These are phyloP conservation scores for Pyxicephalus adspersus DNA, from an alignment of 2,113 vertebrate species.

Conservation along the genomic window DNA sequence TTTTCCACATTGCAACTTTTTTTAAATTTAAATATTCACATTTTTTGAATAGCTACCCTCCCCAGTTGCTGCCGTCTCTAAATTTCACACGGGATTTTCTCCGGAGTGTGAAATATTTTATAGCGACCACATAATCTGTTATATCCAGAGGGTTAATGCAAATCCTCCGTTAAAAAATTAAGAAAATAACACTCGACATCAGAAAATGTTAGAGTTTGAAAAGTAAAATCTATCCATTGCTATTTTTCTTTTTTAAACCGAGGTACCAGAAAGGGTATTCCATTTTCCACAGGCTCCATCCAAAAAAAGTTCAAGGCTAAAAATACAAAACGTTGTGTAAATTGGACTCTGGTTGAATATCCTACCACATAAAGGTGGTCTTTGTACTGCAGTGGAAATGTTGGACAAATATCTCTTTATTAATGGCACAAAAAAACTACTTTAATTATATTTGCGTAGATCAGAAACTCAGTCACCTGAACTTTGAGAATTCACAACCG, in stretches of 20 bases:
- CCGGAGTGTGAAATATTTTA: background rate
- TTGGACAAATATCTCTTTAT: conserved; percentile 99
- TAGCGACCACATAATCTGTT: no score
- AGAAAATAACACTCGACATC: background rate
- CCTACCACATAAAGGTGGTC: conserved; percentile 91
- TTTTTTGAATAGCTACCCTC: no score
- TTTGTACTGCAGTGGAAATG: conserved; percentile 97
- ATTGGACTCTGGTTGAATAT: conserved; percentile 88
- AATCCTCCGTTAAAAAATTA: background rate
- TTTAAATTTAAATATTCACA: no score
- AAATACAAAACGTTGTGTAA: conserved; percentile 94
- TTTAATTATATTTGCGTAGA: conserved; percentile 98
- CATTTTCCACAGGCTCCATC: conserved; percentile 77
- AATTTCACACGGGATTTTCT: background rate
- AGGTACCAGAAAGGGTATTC: conserved; percentile 79
- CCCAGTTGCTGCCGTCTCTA: no score
- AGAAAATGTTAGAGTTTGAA: conserved; percentile 72
- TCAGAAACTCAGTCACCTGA: conserved; percentile 81
- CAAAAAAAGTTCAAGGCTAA: conserved; percentile 86
- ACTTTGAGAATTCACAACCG: conserved; percentile 73
- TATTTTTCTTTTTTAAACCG: conserved; percentile 81
- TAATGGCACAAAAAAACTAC: conserved; percentile 96
- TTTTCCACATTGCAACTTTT: no score
- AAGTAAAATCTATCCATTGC: conserved; percentile 84
- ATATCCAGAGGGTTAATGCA: background rate